Evolutionary conservation across 2,113 vertebrate genomes (phyloP), one percentile per base, ranked within the genome.

Genomic region (Forbesichthys agassizii): DNA sequence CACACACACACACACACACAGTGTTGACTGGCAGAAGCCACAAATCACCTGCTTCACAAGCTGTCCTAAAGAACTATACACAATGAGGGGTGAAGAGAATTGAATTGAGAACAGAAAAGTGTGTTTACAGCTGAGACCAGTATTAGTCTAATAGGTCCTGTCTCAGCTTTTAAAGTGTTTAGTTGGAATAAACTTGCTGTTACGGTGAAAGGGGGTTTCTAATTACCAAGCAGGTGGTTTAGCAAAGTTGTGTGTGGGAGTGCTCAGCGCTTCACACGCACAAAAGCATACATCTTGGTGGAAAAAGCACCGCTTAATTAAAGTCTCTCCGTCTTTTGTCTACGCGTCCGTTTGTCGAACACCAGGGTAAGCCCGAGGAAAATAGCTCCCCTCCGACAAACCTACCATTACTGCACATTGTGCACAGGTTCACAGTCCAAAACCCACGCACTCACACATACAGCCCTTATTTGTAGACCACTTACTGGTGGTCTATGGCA

Each of bases 21-120:
- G 51, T 71, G 66, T 27, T 57, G 62, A 73, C 74, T 80, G 82
- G 76, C 80, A 74, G 68, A 10, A 33, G 14, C 67, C 70, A 67
- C 80, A 82, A 80, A 85, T 87, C 88, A 90, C 78, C 88, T 89
- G 88, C 84, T 83, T 73, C 71, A 75, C 83, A 89, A 85, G 83
- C 82, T 85, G 84, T 78, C 70, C 72, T 65, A 18, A 49, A 54
- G 51, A 76, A 56, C 20, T 42, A 42, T 8, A 42, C 49, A 48
- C 48, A 20, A 5, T 60, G 12, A 60, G 11, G 33, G 6, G 57
- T 6, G 20, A 33, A 59, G 18, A 33, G 16, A 58, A 58, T 20
- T 20, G 4, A 20, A 58, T 27, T 27, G 27, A 58, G 11, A 33
- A 42, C 36, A 42, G 36, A 42, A 42, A 42, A 42, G 36, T 42